phyloP scores from a whole-genome alignment of 2,888 invertebrate species.

The Diaperis boleti region DNA sequence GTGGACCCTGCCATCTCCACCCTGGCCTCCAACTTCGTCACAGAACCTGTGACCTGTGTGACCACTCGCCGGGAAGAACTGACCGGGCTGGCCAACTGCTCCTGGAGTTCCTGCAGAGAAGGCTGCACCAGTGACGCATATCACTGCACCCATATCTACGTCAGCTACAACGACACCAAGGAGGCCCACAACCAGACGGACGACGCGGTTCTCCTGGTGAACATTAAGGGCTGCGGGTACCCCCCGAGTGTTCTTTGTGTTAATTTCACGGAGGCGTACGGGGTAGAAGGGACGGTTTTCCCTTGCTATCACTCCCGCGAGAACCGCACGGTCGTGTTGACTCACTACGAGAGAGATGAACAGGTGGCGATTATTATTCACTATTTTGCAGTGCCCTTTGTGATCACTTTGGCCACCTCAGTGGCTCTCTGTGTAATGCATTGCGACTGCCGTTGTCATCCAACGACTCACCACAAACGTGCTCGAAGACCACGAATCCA shows the following conservation, averaged over 20 bases:
- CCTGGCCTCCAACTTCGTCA: slow-evolving; percentile 80
- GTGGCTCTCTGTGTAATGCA: slow-evolving; percentile 88
- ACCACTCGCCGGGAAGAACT: slow-evolving; percentile 79
- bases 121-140: slow-evolving; percentile 85
- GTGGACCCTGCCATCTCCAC: slow-evolving; percentile 78
- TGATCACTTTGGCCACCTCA: slow-evolving; percentile 86
- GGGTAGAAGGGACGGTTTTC: slow-evolving; percentile 75
- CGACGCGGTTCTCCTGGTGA: slow-evolving; percentile 76
- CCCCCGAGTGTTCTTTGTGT: slow-evolving; percentile 82
- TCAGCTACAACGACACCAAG: slow-evolving; percentile 66
- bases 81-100: slow-evolving; percentile 81
- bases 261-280: slow-evolving; percentile 79
- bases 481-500: slow-evolving; percentile 74
- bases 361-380: slow-evolving; percentile 86
- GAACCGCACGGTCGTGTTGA: slow-evolving; percentile 85
- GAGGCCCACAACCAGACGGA: slow-evolving; percentile 63
- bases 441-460: slow-evolving; percentile 85
- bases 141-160: slow-evolving; percentile 76
- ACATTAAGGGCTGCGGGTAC: slow-evolving; percentile 88
- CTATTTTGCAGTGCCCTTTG: slow-evolving; percentile 86
- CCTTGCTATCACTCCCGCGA: slow-evolving; percentile 80
- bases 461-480: slow-evolving; percentile 73
- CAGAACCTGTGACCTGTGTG: slow-evolving; percentile 79
- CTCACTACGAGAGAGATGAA: slow-evolving; percentile 85
- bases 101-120: slow-evolving; percentile 84